A percentile compares a stretch with the other conserved stretches of the same genome.
phyloP scores from a whole-genome alignment of 2,797 vertebrate species.

The Pangasius mekongensis region DNA sequence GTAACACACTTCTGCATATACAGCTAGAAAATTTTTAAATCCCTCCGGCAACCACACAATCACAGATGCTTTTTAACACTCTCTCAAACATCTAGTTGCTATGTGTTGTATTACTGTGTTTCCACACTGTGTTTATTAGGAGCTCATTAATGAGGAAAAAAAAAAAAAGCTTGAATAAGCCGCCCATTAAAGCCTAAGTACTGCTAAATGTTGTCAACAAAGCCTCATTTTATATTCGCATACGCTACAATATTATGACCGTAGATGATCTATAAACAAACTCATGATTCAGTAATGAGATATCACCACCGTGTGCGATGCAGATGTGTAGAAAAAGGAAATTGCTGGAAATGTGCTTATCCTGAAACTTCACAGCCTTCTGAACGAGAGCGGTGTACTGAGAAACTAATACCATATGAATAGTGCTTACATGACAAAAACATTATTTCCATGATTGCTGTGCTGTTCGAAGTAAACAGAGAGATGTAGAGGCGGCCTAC shows the following conservation, averaged over 20 bases:
- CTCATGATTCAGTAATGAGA: slow-evolving; percentile 1
- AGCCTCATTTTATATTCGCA: background rate
- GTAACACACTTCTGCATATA: background rate
- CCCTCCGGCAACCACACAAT: background rate
- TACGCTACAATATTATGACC: background rate
- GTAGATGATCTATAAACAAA: background rate
- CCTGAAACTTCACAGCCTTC: background rate
- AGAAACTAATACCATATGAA: background rate
- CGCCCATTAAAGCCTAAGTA: background rate
- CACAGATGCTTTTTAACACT: background rate
- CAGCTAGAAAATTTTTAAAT: background rate
- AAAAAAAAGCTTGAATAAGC: background rate
- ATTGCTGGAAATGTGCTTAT: background rate
- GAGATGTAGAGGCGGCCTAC: background rate
- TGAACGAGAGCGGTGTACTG: background rate
- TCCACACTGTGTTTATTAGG: background rate
- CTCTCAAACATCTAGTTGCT: background rate
- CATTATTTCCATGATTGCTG: background rate
- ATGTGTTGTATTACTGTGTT: background rate
- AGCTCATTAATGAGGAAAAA: background rate
- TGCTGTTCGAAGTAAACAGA: background rate
- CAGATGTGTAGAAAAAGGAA: background rate
- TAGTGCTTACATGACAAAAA: slow-evolving; percentile 10
- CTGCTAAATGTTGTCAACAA: slow-evolving; percentile 27
- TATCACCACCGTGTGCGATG: background rate